Evolutionary conservation across 1,140 invertebrate species (phyloP).

Genomic region (Lepidostoma basale): DNA sequence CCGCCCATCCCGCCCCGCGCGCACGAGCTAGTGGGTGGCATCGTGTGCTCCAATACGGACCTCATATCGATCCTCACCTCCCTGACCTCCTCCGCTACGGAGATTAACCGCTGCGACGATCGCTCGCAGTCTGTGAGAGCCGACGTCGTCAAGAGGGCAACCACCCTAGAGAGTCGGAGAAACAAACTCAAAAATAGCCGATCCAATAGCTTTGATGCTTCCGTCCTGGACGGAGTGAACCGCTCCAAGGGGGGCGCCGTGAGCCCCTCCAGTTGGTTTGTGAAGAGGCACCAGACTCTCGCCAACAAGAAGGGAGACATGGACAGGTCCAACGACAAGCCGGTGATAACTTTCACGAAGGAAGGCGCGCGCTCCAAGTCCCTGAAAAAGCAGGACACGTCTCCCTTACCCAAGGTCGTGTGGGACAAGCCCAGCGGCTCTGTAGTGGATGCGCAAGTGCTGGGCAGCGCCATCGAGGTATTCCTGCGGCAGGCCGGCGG

Average conservation of each 20-base stretch:
- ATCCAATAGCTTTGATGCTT: conserved; percentile 82
- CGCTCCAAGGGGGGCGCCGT: conserved; percentile 49
- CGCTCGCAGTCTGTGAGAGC: conserved; percentile 47
- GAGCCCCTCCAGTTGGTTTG: conserved; percentile 73
- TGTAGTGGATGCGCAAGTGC: conserved; percentile 75
- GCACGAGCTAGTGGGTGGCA: conserved; percentile 52
- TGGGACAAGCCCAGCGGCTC: conserved; percentile 77
- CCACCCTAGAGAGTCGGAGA: conserved; percentile 55
- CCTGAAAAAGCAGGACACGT: conserved; percentile 32
- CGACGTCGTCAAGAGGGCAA: conserved; percentile 2
- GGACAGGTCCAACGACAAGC: conserved; percentile 51
- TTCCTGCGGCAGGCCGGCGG: conserved; percentile 68
- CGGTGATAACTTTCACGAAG: conserved; percentile 1
- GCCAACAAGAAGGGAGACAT: conserved; percentile 67
- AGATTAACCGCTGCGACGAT: conserved; percentile 70
- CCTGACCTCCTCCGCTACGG: conserved; percentile 78
- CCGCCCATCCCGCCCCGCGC: conserved; percentile 47
- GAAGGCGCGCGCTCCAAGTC: neutral
- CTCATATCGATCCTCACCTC: conserved; percentile 78
- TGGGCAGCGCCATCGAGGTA: conserved; percentile 82
- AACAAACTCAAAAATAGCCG: conserved; percentile 67
- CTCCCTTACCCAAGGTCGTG: conserved; percentile 60
- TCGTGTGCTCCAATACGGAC: conserved; percentile 81
- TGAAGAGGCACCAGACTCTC: conserved; percentile 74
- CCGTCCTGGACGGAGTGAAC: conserved; percentile 66